These are phyloP conservation scores for Panthera uncia DNA, from an alignment of 2,113 vertebrate genomes.

Conservation along the genomic window DNA sequence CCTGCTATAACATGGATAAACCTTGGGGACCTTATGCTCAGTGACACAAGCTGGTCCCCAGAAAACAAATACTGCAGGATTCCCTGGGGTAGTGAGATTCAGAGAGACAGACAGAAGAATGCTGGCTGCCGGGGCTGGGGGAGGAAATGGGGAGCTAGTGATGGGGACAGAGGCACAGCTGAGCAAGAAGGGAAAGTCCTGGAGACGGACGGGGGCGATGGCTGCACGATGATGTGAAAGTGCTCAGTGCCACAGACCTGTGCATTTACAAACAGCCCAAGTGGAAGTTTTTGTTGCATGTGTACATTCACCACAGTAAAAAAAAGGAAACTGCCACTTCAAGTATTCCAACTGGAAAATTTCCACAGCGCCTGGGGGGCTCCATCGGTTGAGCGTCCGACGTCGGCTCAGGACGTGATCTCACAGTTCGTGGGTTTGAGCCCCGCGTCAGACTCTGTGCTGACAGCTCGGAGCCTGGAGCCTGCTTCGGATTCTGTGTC, in stretches of 20 bases:
- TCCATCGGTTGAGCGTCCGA: too few relatives aligned
- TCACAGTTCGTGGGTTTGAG: too few relatives aligned
- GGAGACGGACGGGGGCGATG: not conserved
- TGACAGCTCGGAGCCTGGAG: too few relatives aligned
- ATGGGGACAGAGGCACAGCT: not conserved
- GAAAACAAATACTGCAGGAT: not conserved
- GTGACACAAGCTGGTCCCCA: not conserved
- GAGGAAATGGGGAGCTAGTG: not conserved
- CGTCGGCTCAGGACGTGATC: too few relatives aligned
- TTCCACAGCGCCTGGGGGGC: not conserved
- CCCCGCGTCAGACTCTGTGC: too few relatives aligned
- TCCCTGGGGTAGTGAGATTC: not conserved
- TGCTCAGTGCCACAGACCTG: not conserved
- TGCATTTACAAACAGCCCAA: not conserved
- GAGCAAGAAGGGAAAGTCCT: too few relatives aligned
- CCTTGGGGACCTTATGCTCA: not conserved
- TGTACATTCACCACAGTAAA: not conserved
- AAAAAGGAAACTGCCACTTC: not conserved
- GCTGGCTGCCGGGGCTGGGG: not conserved
- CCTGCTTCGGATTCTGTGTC: too few relatives aligned
- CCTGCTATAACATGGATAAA: not conserved
- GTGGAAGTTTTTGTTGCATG: not conserved
- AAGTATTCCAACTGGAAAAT: not conserved
- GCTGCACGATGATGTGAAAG: too few relatives aligned
- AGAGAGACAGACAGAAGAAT: not conserved